phyloP scores from a whole-genome alignment of 1,140 invertebrate species.

The Lordiphosa clarofinis region DNA sequence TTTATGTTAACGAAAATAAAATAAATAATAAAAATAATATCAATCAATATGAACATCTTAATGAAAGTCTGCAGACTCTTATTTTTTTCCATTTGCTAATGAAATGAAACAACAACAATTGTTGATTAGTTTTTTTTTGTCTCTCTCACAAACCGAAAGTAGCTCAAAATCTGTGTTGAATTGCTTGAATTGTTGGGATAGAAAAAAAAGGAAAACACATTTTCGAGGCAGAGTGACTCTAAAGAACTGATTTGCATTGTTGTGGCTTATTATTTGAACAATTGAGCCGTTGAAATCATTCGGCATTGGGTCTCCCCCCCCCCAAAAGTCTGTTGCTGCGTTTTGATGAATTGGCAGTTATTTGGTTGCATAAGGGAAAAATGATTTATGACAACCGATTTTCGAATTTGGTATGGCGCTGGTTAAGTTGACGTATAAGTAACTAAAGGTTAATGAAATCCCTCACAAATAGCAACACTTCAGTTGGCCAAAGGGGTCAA shows the following conservation, averaged over 20 bases:
- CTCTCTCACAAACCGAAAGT: constrained; percentile 8
- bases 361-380: constrained; percentile 64
- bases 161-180: not conserved
- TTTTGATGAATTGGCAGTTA: constrained; percentile 41
- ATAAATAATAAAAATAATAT: constrained; percentile 40
- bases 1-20: constrained; percentile 6
- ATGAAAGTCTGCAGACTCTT: constrained; percentile 67
- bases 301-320: constrained; percentile 14
- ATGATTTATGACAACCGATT: constrained; percentile 62
- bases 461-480: constrained; percentile 45
- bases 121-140: constrained; percentile 41
- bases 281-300: constrained; percentile 54
- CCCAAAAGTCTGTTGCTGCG: constrained; percentile 1
- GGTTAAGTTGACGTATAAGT: constrained; percentile 34
- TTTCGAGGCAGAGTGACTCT: constrained; percentile 48
- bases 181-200: not conserved
- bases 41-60: constrained; percentile 46
- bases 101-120: constrained; percentile 57
- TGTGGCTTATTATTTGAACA: constrained; percentile 50
- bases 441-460: constrained; percentile 63
- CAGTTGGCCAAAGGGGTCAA: constrained; percentile 31
- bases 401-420: constrained; percentile 28
- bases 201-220: constrained; percentile 24
- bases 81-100: constrained; percentile 51
- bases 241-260: constrained; percentile 71